Conservation (phyloP, 1,140 invertebrate genomes). For the Caenorhabditis inopinata region DNA sequence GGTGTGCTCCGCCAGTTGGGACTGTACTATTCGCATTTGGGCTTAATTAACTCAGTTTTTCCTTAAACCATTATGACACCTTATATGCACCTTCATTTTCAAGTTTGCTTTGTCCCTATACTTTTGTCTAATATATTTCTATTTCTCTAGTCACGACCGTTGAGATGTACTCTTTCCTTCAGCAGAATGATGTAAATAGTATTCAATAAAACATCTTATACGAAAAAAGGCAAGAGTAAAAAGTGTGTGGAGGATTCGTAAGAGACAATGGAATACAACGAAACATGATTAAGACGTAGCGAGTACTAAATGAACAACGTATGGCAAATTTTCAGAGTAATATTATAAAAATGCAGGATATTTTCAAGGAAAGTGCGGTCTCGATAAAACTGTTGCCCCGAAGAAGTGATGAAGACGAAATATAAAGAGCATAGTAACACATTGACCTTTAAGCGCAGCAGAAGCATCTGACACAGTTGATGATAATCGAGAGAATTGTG, state of each 20-base stretch:
- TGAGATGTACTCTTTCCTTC: background rate
- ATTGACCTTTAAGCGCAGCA: constrained; percentile 32
- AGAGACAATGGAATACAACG: background rate
- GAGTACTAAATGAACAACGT: background rate
- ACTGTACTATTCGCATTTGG: constrained; percentile 83
- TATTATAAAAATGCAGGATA: background rate
- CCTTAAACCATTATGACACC: constrained; percentile 21
- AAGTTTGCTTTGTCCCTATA: background rate
- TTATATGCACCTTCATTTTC: background rate
- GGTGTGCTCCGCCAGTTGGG: constrained; percentile 95
- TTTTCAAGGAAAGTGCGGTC: background rate
- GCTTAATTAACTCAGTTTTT: background rate
- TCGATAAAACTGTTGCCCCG: background rate
- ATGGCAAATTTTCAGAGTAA: background rate
- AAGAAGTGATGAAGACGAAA: background rate
- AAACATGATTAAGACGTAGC: too few relatives aligned
- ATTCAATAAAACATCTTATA: background rate
- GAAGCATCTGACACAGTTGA: constrained; percentile 50
- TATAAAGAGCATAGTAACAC: background rate
- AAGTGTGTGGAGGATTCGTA: too few relatives aligned
- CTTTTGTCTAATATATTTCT: background rate
- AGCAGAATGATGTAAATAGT: background rate
- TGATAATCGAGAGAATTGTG: constrained; percentile 44
- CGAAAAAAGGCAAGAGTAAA: background rate
- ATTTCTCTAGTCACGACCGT: background rate